Conservation (phyloP, 2,113 vertebrate genomes). For the Gadus chalcogrammus region DNA sequence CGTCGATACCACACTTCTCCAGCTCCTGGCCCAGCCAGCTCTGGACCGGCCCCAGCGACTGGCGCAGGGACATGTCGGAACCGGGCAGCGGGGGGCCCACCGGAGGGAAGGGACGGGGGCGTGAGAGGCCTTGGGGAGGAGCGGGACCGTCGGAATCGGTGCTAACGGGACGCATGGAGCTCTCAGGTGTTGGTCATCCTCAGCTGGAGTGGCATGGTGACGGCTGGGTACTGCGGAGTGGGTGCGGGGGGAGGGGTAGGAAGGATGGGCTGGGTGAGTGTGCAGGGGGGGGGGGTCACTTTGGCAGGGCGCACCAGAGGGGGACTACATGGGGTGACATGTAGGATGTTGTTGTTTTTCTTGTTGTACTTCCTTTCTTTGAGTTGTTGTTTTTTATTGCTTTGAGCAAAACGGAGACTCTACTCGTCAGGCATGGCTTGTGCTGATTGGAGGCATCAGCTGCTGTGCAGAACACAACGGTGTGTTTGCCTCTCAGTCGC, state of each 20-base stretch:
- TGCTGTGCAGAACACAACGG: slow-evolving; percentile 74
- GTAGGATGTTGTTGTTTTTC: slow-evolving; percentile 54
- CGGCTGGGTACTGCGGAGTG: slow-evolving; percentile 44
- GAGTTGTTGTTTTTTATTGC: slow-evolving; percentile 65
- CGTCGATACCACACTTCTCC: slow-evolving; percentile 99
- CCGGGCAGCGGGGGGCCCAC: slow-evolving; percentile 76
- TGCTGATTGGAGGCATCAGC: slow-evolving; percentile 75
- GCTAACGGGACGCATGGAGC: slow-evolving; percentile 91
- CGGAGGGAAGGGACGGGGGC: slow-evolving; percentile 79
- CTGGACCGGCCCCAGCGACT: slow-evolving; percentile 96
- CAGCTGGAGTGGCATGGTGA: slow-evolving; percentile 80
- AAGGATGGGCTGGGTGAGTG: slow-evolving; percentile 45
- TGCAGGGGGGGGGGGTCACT: slow-evolving; percentile 75
- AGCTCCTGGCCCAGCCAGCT: slow-evolving; percentile 99
- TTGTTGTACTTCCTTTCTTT: slow-evolving; percentile 14
- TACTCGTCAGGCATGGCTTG: slow-evolving; percentile 86
- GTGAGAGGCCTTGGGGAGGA: slow-evolving; percentile 87
- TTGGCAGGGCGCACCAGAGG: slow-evolving; percentile 77
- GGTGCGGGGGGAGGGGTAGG: slow-evolving; percentile 45
- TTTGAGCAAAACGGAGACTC: slow-evolving; percentile 77
- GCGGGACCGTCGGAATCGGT: slow-evolving; percentile 87
- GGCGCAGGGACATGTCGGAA: slow-evolving; percentile 96
- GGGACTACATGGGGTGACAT: slow-evolving; percentile 84
- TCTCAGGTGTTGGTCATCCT: slow-evolving; percentile 90
- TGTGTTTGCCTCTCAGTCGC: slow-evolving; percentile 74